phyloP scores from a whole-genome alignment of 2,113 vertebrate species.

The Strigops habroptila region DNA sequence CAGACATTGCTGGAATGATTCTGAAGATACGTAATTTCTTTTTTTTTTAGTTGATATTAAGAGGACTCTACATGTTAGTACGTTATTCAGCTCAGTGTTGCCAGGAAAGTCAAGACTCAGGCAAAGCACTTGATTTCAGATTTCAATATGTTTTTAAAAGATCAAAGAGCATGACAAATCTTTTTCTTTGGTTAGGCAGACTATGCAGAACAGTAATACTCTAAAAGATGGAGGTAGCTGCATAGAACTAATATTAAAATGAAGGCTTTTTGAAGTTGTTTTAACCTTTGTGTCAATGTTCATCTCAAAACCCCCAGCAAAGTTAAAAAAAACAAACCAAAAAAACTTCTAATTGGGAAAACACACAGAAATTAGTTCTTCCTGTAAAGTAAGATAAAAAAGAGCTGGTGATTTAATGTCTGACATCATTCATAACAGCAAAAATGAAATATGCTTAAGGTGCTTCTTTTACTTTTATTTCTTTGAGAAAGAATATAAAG shows the following conservation, averaged over 20 bases:
- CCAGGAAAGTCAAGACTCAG: not conserved
- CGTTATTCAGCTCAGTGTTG: not conserved
- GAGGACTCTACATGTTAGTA: not conserved
- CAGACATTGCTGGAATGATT: not conserved
- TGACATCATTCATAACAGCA: not conserved
- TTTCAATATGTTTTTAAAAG: not conserved
- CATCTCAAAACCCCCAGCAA: not conserved
- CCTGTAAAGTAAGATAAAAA: not conserved
- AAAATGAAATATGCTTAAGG: conserved; percentile 24
- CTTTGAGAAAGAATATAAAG: not conserved
- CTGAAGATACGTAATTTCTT: not conserved
- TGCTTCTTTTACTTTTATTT: not conserved
- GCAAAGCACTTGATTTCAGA: not conserved
- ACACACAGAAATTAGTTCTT: not conserved
- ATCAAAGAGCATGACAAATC: conserved; percentile 21
- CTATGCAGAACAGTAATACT: not conserved
- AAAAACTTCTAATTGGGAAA: not conserved
- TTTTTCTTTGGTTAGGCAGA: not conserved
- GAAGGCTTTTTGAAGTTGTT: conserved; percentile 5
- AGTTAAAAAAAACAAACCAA: not conserved
- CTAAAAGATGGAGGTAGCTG: not conserved
- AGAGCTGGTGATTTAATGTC: not conserved
- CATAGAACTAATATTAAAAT: not conserved
- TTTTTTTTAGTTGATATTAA: not conserved
- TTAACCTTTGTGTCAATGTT: not conserved